Evolutionary conservation across 2,113 vertebrate species (phyloP).

Genomic region (Nematolebias whitei): DNA sequence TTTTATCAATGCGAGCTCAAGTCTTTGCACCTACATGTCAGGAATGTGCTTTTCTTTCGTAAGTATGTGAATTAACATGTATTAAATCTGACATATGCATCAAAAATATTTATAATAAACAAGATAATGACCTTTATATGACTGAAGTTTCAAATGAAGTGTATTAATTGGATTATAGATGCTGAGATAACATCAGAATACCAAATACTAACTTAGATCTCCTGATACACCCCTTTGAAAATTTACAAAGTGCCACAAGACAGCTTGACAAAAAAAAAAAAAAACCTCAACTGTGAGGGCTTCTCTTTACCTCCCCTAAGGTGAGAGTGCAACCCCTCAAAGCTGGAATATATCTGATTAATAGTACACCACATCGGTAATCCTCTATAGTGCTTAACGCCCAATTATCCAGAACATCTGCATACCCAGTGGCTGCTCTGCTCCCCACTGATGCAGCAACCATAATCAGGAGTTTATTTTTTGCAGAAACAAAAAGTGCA

Average conservation of each 20-base stretch:
- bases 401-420: slow-evolving; percentile 67
- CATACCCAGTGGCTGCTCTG: slow-evolving; percentile 48
- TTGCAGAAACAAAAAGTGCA: not conserved
- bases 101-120: not conserved
- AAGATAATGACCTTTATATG: not conserved
- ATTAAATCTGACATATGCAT: not conserved
- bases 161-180: slow-evolving; percentile 31
- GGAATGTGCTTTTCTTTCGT: not conserved
- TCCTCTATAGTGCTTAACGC: slow-evolving; percentile 45
- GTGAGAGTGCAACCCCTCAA: slow-evolving; percentile 38
- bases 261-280: slow-evolving; percentile 8
- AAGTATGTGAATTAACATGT: not conserved
- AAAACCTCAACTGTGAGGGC: slow-evolving; percentile 21
- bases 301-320: slow-evolving; percentile 29
- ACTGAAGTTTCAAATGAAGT: slow-evolving; percentile 1
- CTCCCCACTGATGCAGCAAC: slow-evolving; percentile 27
- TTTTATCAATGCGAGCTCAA: slow-evolving; percentile 30
- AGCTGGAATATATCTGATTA: slow-evolving; percentile 51
- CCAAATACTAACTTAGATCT: slow-evolving; percentile 25
- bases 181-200: slow-evolving; percentile 26
- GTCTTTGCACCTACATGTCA: slow-evolving; percentile 4
- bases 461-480: slow-evolving; percentile 23
- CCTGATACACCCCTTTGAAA: slow-evolving; percentile 12
- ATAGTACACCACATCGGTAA: slow-evolving; percentile 38
- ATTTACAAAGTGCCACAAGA: slow-evolving; percentile 13